These are phyloP conservation scores for Merops nubicus DNA, from an alignment of 2,113 vertebrate genomes.

Conservation along the genomic window DNA sequence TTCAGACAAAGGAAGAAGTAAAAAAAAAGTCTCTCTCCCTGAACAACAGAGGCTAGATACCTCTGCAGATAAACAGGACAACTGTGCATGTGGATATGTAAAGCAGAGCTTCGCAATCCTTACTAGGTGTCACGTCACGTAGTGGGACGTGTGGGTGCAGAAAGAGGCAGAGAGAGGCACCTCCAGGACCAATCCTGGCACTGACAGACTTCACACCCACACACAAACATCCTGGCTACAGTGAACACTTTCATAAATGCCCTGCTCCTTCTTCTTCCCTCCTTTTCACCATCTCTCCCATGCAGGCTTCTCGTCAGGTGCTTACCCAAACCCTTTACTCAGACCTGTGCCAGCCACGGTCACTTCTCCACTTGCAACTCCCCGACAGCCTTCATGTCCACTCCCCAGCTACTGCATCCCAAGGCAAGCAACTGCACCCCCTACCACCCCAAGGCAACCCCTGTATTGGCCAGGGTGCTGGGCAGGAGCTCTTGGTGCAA, in stretches of 20 bases:
- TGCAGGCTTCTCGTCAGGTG: neutral
- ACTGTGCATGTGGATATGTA: neutral
- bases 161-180: neutral
- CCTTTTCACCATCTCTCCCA: neutral
- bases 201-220: neutral
- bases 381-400: neutral
- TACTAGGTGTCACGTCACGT: accelerated
- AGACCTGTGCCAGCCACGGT: accelerated
- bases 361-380: neutral
- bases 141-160: accelerated
- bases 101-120: neutral
- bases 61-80: neutral
- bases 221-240: neutral
- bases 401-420: neutral
- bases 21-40: neutral
- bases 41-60: neutral
- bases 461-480: neutral
- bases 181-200: neutral
- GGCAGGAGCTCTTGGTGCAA: neutral
- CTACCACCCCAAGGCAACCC: neutral
- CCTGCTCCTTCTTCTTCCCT: neutral
- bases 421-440: neutral
- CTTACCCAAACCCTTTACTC: neutral
- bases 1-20: neutral
- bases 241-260: accelerated